Base-by-base conservation (phyloP, 1,140 invertebrate species). In the Probaryconus sp. region DNA sequence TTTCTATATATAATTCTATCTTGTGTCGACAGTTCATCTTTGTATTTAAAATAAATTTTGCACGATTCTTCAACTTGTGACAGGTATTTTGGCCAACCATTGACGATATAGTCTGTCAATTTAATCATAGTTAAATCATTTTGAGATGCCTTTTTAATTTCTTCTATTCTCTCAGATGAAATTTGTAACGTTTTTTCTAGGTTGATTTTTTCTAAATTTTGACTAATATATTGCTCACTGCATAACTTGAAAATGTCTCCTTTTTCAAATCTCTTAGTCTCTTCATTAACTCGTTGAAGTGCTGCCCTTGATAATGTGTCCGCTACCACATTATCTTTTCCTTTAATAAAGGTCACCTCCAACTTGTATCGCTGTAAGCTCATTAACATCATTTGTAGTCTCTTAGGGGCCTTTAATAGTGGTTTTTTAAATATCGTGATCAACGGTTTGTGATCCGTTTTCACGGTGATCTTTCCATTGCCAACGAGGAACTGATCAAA, bases 371-470 rank as follows among this genome's bases (percentile, higher is more conserved):
- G 3, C n/a, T 42, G 38, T 2, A 42, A n/a, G 3, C 10, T 20
- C 38, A 42, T 42, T 9, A 42, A 7, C 38, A 42, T 42, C 5
- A 42, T 16, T 20, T 42, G 17, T 6, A 88, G 61, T 60, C 83
- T 76, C 35, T 68, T 73, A 4, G 84, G 78, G 3, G 85, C 81
- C 21, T 79, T 78, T 13, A 77, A 38, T 42, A 89, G 61, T 10
- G 81, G 40, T 77, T 89, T 89, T 31, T 80, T 81, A 68, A 88
- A 85, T 7, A 89, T 80, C 2, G 63, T 38, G 30, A 85, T 81
- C 10, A 89, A 24, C 7, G 88, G 86, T 53, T 87, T 88, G 53
- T 89, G 87, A 56, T 89, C 88, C 0, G 83, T 88, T 70, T 88
- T 78, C 0, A 87, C 78, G 4, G 82, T 53, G 17, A 20, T 21